Percentiles rank a stretch among this genome's conserved stretches.
These are phyloP conservation scores for Danaus chrysippus DNA, from an alignment of 2,888 invertebrate genomes.

Conservation along the genomic window DNA sequence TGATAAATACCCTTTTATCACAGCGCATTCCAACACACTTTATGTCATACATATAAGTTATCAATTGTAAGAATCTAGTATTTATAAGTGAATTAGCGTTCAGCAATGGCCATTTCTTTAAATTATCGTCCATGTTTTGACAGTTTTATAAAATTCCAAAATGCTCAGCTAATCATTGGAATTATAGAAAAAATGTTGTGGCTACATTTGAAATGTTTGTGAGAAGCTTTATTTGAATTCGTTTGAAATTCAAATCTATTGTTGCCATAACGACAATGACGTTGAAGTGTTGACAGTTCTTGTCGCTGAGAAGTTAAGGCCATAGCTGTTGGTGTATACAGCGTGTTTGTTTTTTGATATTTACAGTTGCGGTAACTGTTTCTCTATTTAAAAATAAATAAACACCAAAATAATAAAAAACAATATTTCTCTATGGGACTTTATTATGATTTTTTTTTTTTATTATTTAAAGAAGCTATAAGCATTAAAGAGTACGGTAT, in stretches of 20 bases:
- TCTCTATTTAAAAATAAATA: too few relatives aligned
- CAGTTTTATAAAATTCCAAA: slow-evolving; percentile 34
- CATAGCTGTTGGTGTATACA: slow-evolving; percentile 31
- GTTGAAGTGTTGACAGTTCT: slow-evolving; percentile 62
- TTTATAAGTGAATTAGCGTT: slow-evolving; percentile 55
- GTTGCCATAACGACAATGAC: slow-evolving; percentile 62
- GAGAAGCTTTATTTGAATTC: neutral
- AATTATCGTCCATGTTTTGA: slow-evolving; percentile 64
- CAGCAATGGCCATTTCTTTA: slow-evolving; percentile 53
- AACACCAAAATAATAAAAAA: too few relatives aligned
- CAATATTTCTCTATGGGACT: too few relatives aligned
- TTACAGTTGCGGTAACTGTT: too few relatives aligned
- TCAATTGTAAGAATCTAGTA: slow-evolving; percentile 52
- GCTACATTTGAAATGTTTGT: too few relatives aligned
- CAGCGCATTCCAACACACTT: slow-evolving; percentile 3
- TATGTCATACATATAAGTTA: slow-evolving; percentile 31
- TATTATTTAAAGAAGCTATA: neutral
- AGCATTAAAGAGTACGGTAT: slow-evolving; percentile 36
- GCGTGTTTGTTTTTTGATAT: too few relatives aligned
- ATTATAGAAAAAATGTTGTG: too few relatives aligned
- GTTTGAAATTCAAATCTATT: slow-evolving; percentile 49
- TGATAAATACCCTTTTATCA: slow-evolving; percentile 1
- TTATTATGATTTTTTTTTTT: neutral
- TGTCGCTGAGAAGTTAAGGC: slow-evolving; percentile 53
- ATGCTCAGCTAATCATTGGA: too few relatives aligned